phyloP scores from a whole-genome alignment of 2,888 invertebrate species.

The Drosophila multiciliata region DNA sequence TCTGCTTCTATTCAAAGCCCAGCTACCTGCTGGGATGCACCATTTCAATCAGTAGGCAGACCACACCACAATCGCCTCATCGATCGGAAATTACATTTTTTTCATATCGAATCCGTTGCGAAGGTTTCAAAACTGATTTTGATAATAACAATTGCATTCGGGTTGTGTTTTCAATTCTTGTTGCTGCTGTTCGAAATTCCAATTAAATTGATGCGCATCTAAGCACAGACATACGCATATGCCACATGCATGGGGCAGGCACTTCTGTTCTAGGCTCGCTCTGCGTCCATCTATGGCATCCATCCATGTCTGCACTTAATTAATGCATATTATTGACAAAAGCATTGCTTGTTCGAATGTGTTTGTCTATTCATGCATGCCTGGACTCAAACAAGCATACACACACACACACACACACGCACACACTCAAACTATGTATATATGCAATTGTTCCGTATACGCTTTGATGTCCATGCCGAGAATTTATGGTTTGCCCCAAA shows the following conservation, averaged over 20 bases:
- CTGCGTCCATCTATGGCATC: constrained; percentile 29
- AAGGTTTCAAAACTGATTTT: constrained; percentile 46
- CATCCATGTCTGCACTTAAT: constrained; percentile 72
- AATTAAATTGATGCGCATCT: constrained; percentile 64
- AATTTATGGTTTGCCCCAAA: constrained; percentile 66
- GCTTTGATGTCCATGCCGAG: constrained; percentile 61
- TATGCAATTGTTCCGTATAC: constrained; percentile 57
- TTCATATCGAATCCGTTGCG: constrained; percentile 19
- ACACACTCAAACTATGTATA: constrained; percentile 1
- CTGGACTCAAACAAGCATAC: constrained; percentile 35
- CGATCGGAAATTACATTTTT: constrained; percentile 43
- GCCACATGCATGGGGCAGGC: constrained; percentile 12
- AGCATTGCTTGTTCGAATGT: constrained; percentile 61
- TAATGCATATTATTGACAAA: constrained; percentile 77
- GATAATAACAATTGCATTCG: constrained; percentile 59
- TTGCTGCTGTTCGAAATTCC: constrained; percentile 51
- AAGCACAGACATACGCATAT: constrained; percentile 8
- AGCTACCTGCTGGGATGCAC: constrained; percentile 27
- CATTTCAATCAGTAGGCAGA: constrained; percentile 49
- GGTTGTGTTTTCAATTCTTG: neutral
- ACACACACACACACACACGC: constrained; percentile 12
- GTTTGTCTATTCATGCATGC: constrained; percentile 71
- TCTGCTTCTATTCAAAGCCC: constrained; percentile 15
- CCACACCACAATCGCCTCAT: constrained; percentile 13
- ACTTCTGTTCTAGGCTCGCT: constrained; percentile 24